Evolutionary conservation across 1,140 invertebrate species (phyloP), one percentile per base, ranked within the genome.

Genomic region (Meloidogyne chitwoodi): DNA sequence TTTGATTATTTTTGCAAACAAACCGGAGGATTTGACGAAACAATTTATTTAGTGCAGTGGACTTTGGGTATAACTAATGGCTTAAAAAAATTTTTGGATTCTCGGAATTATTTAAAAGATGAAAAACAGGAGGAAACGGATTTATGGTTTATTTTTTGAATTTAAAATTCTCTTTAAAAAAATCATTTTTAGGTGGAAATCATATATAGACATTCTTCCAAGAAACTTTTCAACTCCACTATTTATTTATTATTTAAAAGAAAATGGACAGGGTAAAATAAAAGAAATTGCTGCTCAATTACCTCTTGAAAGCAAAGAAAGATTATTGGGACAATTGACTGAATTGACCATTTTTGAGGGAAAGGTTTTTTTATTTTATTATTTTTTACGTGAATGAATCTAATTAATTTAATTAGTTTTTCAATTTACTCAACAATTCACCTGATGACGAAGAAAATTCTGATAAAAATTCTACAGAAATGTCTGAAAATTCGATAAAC

Each of bases 161-260:
- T 6, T 31, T 31, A 3, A 31, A 31, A 31, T 31, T 31, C 29
- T 6, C 2, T 31, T 31, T 31, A 31, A 3, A 3, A 31, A 31
- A 31, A n/a, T n/a, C n/a, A n/a, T n/a, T n/a, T n/a, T n/a, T n/a
- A 31, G 70, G 70, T 73, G 70, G 70, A 27, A 65, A 1, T 61
- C 61, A 11, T 77, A 77, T 38, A 44, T 77, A 14, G 34, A 31
- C 63, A 61, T 68, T 34, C 76, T 77, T 29, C 76, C 76, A 1
- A 66, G 29, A 24, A 41, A 44, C 1, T 77, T 77, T 27, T 38
- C 41, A 24, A 77, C 76, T 24, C 76, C 76, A 11, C 31, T 77
- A 56, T 67, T 67, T 22, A 63, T 27, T 27, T 56, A 75, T 75
- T 75, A 74, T 61, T 27, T 48, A 24, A 56, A 48, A 16, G 19